Conservation (phyloP, 1,140 invertebrate genomes). For the Bombus polaris region DNA sequence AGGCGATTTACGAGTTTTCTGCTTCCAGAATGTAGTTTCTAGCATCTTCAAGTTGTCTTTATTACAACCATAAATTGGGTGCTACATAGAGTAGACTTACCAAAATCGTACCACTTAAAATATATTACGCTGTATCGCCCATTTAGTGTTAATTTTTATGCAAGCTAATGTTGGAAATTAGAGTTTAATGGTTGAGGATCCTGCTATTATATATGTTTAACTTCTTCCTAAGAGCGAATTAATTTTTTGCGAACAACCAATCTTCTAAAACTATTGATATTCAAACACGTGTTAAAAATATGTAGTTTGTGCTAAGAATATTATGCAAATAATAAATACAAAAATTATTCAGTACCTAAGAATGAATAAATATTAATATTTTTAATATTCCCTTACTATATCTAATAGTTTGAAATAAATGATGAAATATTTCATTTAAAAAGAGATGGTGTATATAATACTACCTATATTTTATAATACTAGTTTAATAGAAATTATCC, state of each 20-base stretch:
- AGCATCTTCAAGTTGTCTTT: neutral
- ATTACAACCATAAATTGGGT: conserved; percentile 6
- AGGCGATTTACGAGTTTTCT: neutral
- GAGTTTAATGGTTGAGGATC: neutral
- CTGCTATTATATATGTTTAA: neutral
- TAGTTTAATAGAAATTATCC: neutral
- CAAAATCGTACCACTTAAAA: neutral
- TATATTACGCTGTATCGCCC: neutral
- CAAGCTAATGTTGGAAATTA: neutral
- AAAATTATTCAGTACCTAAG: too few species aligned
- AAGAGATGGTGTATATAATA: neutral
- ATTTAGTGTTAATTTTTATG: neutral
- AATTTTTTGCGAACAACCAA: neutral
- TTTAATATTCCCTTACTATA: neutral
- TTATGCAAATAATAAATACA: too few species aligned
- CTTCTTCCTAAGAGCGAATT: neutral
- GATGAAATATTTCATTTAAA: neutral
- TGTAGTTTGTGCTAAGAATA: neutral
- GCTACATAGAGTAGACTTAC: neutral
- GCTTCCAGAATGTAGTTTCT: neutral
- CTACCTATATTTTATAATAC: neutral
- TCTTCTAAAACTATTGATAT: neutral
- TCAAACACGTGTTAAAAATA: neutral
- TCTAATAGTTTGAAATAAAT: neutral
- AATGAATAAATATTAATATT: too few species aligned